These are phyloP conservation scores for Pocillopora grandis DNA, from an alignment of 92 coral and sea anemone genomes.

Conservation along the genomic window DNA sequence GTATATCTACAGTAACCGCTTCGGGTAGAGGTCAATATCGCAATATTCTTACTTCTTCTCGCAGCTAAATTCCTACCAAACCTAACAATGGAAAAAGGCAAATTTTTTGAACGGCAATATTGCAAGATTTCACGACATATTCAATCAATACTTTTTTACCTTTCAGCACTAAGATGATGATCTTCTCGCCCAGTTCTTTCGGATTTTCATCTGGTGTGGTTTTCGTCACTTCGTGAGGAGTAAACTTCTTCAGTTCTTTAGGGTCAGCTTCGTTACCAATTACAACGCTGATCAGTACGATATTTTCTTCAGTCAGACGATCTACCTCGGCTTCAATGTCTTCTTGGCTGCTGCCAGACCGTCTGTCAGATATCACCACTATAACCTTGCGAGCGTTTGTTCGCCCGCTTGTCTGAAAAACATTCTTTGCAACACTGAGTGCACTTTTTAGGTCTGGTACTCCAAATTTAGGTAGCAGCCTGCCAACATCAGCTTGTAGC, in stretches of 20 bases:
- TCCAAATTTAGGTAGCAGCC: constrained; percentile 47
- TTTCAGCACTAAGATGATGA: constrained; percentile 48
- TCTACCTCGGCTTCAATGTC: constrained; percentile 57
- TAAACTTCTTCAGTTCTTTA: constrained; percentile 42
- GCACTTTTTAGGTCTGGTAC: constrained; percentile 63
- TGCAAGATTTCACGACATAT: too few relatives aligned
- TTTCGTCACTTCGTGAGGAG: constrained; percentile 60
- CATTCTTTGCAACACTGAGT: constrained; percentile 53
- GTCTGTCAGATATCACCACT: constrained; percentile 78
- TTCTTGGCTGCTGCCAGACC: constrained; percentile 52
- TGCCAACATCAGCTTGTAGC: constrained; percentile 40
- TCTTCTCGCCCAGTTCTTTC: constrained; percentile 57
- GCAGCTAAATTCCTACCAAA: too few relatives aligned
- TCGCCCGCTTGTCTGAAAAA: constrained; percentile 72
- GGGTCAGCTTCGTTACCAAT: constrained; percentile 60
- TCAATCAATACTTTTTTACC: constrained; percentile 20
- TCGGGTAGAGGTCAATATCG: too few relatives aligned
- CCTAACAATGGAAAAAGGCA: too few relatives aligned
- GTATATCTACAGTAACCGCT: not conserved
- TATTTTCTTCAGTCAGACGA: constrained; percentile 48
- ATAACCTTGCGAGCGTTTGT: constrained; percentile 73
- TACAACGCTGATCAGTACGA: constrained; percentile 60
- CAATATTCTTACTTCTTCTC: too few relatives aligned
- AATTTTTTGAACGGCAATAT: too few relatives aligned
- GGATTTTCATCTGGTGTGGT: constrained; percentile 70